Evolutionary conservation across 1,140 invertebrate species (phyloP), one percentile per base, ranked within the genome.

Genomic region (Scaptomyza graminum): DNA sequence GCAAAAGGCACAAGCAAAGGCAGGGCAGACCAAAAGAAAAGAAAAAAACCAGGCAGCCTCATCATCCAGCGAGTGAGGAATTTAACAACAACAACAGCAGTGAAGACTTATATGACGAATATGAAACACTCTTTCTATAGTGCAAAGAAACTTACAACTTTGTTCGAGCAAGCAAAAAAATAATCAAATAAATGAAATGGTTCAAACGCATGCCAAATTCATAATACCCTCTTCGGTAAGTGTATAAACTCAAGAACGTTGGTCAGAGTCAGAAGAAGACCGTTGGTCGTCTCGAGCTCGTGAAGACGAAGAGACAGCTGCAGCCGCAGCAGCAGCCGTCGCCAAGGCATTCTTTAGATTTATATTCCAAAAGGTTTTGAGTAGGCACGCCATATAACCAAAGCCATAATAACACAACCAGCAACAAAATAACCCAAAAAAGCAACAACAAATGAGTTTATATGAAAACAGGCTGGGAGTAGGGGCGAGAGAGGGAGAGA

Each of bases 271-370:
- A 18, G 51, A n/a, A n/a, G 8, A 13, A 54, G 54, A 28, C 39
- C 54, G 39, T 22, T 44, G 37, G 59, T 50, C 46, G 28, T 28
- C 18, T 22, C 18, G 31, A 50, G 7, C 28, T 31, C 28, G 28
- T 31, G 18, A 22, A 22, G 18, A 22, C 28, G 44, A 16, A 50
- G 25, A 63, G 50, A 37, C 37, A 73, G 70, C 16, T 47, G 55
- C 41, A 73, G 70, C 16, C 43, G 55, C 41, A 66, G 56, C 41
- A 66, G 56, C 65, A 83, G 62, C 54, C 54, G 57, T 28, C 31
- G 72, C 66, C 75, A 56, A 68, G 82, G 82, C 78, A 88, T 85
- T 85, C 82, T 87, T 87, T 56, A 87, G 82, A 85, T 85, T 85
- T 85, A 85, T 87, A 82, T 88, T 87, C 79, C 69, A 87, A 82